Conservation (phyloP, 2,113 vertebrate species). For the Sinocyclocheilus rhinocerous region DNA sequence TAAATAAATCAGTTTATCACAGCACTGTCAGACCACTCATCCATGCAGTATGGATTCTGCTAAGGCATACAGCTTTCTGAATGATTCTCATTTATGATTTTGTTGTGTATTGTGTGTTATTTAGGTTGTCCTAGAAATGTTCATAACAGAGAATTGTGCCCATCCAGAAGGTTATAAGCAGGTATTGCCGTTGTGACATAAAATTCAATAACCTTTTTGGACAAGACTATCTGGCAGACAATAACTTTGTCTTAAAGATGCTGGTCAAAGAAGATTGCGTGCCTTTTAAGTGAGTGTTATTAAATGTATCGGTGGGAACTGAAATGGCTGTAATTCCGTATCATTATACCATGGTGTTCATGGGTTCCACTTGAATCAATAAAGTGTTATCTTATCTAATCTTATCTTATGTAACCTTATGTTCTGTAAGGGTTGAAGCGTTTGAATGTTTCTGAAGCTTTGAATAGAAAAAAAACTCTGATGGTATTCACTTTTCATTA, state of each 20-base stretch:
- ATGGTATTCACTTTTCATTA: background rate
- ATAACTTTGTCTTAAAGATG: conserved; percentile 2
- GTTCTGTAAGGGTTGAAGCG: background rate
- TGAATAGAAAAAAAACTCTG: background rate
- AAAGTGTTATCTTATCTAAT: conserved; percentile 11
- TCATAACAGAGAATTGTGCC: background rate
- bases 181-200: conserved; percentile 7
- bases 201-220: background rate
- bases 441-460: background rate
- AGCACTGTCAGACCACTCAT: background rate
- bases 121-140: conserved; percentile 18
- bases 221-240: background rate
- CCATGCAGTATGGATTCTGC: background rate
- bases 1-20: background rate
- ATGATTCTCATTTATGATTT: conserved; percentile 10
- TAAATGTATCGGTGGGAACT: background rate
- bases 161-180: background rate
- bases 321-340: background rate
- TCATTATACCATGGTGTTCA: background rate
- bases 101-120: background rate
- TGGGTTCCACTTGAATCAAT: background rate
- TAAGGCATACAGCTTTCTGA: background rate
- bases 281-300: background rate
- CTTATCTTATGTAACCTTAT: background rate
- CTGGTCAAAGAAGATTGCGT: background rate